Evolutionary conservation across 2,113 vertebrate species (phyloP), one percentile per base, ranked within the genome.

Genomic region (Ploceus nigricollis): DNA sequence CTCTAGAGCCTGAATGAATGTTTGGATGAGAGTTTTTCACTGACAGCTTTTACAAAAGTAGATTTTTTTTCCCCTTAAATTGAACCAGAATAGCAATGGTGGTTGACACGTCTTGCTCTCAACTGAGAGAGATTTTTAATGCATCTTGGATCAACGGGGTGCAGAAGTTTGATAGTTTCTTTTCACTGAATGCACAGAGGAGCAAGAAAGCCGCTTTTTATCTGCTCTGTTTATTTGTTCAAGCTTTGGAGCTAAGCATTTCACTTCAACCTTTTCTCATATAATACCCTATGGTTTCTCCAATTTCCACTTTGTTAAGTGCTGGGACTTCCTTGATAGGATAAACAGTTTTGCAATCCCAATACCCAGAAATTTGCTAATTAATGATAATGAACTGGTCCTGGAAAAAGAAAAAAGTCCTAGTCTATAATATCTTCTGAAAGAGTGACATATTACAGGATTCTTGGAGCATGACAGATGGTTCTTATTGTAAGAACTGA

Each of bases 151-250:
- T 79, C 85, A 91, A 65, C 81, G 47, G 64, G 88, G 65, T 92
- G 80, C 93, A 95, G 65, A 97, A 79, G 64, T 91, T 83, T 92
- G 95, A 97, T 95, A 65, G 90, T 50, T 97, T 97, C 81, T 96
- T 97, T 97, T 93, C 92, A 90, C 69, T 94, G 89, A 90, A 60
- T 80, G 82, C 88, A 87, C 89, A 94, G 86, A 66, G 47, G 83
- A 96, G 81, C 66, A 83, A 79, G 63, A 30, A 86, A 81, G 84
- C 39, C 8, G 20, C 65, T 95, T 90, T 92, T 89, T 90, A 89
- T 76, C 72, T 86, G 21, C 45, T 54, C 11, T 71, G 58, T 96
- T 96, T 96, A 82, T 96, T 95, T 87, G 54, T 81, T 89, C 57
- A 78, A 31, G 28, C 40, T 88, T 90, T 82, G 42, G 47, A 94